Conservation (phyloP, 2,888 invertebrate genomes). For the Petrolisthes manimaculis region DNA sequence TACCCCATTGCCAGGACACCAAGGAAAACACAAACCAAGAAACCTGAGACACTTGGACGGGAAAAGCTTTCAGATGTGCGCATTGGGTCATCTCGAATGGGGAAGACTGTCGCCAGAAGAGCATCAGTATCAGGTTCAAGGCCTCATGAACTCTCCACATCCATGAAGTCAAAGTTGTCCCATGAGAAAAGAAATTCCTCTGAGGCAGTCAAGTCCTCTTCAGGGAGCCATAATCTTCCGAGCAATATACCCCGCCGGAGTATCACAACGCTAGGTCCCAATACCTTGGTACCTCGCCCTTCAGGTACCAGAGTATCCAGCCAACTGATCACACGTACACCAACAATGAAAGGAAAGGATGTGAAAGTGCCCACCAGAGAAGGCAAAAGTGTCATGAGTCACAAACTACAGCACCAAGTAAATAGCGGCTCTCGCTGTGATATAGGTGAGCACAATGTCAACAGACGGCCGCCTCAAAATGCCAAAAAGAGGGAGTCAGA, state of each 20-base stretch:
- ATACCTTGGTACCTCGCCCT: not conserved
- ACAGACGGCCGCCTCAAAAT: too few relatives aligned
- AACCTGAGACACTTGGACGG: not conserved
- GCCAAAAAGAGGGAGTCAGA: too few relatives aligned
- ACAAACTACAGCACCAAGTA: not conserved
- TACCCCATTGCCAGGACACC: not conserved
- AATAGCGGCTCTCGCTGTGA: not conserved
- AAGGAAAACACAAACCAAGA: not conserved
- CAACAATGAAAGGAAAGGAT: too few relatives aligned
- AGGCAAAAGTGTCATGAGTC: not conserved
- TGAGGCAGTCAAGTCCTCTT: not conserved
- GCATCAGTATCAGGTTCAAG: not conserved
- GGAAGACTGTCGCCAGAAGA: not conserved
- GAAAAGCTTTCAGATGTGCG: not conserved
- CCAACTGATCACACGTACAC: not conserved
- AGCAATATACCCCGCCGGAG: not conserved
- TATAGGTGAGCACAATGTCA: too few relatives aligned
- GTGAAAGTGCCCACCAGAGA: not conserved
- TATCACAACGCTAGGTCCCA: not conserved
- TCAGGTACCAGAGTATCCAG: conserved; percentile 1
- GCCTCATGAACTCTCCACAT: not conserved
- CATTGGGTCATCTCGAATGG: not conserved
- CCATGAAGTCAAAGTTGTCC: not conserved
- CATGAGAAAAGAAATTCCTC: not conserved
- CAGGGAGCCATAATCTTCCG: not conserved